Evolutionary conservation across 2,888 invertebrate genomes (phyloP).

Genomic region (Cantharis rufa): DNA sequence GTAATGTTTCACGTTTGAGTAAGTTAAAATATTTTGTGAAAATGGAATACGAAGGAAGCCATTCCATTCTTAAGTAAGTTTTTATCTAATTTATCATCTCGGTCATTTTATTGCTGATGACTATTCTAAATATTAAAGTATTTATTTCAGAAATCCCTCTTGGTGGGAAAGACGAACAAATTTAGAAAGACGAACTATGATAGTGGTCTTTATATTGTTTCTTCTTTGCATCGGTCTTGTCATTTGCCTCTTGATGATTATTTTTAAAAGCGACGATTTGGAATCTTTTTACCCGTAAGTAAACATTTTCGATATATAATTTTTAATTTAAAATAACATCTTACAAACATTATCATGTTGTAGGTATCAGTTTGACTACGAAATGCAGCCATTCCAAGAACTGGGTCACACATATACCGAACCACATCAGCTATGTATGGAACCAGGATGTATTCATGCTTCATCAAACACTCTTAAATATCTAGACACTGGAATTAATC

Average conservation of each 20-base stretch:
- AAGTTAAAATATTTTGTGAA: not conserved
- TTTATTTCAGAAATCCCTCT: slow-evolving; percentile 70
- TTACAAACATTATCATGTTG: not conserved
- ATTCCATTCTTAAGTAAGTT: slow-evolving; percentile 9
- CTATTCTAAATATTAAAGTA: not conserved
- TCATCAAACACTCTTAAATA: slow-evolving; percentile 69
- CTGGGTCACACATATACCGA: not conserved
- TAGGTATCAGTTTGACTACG: slow-evolving; percentile 7
- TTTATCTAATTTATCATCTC: not conserved
- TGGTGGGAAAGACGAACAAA: slow-evolving; percentile 80
- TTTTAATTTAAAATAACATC: not conserved
- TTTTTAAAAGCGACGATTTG: slow-evolving; percentile 46
- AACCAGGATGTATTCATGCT: slow-evolving; percentile 80
- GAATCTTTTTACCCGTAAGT: slow-evolving; percentile 13
- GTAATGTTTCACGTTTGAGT: not conserved
- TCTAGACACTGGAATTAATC: slow-evolving; percentile 66
- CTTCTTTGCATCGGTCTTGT: slow-evolving; percentile 66
- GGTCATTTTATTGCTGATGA: not conserved
- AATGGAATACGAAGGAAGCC: slow-evolving; percentile 6
- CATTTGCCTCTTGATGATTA: slow-evolving; percentile 63
- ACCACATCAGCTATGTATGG: slow-evolving; percentile 62
- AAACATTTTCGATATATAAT: not conserved
- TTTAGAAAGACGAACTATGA: slow-evolving; percentile 70
- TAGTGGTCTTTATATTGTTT: slow-evolving; percentile 62
- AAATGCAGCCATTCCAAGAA: slow-evolving; percentile 8